A percentile compares a stretch with the other conserved stretches of the same genome.
phyloP scores from a whole-genome alignment of 2,888 invertebrate genomes.

The Brachypalpus laphriformis region DNA sequence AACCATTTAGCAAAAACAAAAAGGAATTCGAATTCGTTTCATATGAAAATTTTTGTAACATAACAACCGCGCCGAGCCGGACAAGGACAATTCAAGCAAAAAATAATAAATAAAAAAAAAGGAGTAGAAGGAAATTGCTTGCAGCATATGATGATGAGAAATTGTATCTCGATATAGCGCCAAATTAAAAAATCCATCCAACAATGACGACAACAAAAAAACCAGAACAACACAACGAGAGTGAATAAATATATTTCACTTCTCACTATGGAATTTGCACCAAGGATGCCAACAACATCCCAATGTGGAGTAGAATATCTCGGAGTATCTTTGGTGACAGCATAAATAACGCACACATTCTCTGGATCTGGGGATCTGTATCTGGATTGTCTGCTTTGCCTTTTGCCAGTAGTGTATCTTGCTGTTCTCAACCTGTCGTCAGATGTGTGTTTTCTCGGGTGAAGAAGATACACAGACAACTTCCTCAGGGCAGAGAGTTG shows the following conservation, averaged over 20 bases:
- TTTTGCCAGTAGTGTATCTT: slow-evolving; percentile 13
- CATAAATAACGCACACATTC: slow-evolving; percentile 70
- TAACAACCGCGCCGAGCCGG: slow-evolving; percentile 40
- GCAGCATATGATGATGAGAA: slow-evolving; percentile 59
- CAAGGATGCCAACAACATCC: slow-evolving; percentile 31
- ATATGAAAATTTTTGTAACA: slow-evolving; percentile 56
- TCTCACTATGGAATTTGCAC: slow-evolving; percentile 69
- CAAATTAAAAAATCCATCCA: slow-evolving; percentile 57
- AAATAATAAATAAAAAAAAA: not conserved
- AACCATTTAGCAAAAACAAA: slow-evolving; percentile 54
- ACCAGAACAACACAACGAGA: slow-evolving; percentile 10
- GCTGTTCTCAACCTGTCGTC: slow-evolving; percentile 49
- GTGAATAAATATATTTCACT: slow-evolving; percentile 64
- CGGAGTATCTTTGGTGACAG: slow-evolving; percentile 67
- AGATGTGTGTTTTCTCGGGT: slow-evolving; percentile 57
- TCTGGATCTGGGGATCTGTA: slow-evolving; percentile 2
- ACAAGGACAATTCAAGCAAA: slow-evolving; percentile 47
- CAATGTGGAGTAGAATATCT: slow-evolving; percentile 24
- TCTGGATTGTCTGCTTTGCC: slow-evolving; percentile 26
- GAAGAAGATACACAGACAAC: slow-evolving; percentile 56
- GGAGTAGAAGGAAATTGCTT: slow-evolving; percentile 33
- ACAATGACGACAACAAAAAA: not conserved
- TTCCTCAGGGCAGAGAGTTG: slow-evolving; percentile 57
- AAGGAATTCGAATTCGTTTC: slow-evolving; percentile 57
- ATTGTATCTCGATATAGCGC: slow-evolving; percentile 70